Evolutionary conservation across 1,140 invertebrate genomes (phyloP).

Genomic region (Cryptotermes secundus): DNA sequence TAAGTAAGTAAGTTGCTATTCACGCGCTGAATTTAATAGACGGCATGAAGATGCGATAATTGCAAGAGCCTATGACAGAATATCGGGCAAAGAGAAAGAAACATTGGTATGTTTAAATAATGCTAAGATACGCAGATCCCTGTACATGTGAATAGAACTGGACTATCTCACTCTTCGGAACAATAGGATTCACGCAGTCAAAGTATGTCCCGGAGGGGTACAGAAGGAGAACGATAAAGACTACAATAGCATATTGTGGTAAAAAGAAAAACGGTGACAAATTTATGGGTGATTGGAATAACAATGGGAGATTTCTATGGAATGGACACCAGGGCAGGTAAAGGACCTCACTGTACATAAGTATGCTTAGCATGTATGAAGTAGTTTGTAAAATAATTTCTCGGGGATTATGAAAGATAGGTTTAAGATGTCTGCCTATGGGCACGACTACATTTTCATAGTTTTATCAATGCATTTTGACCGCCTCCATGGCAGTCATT

Average conservation of each 20-base stretch:
- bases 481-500: no score
- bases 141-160: neutral
- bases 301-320: neutral
- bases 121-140: neutral
- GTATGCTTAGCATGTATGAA: neutral
- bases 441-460: no score
- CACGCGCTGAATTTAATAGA: no score
- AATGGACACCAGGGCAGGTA: neutral
- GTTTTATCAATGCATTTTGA: no score
- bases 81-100: neutral
- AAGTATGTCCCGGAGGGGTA: neutral
- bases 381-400: neutral
- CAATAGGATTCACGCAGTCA: neutral
- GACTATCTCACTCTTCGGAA: neutral
- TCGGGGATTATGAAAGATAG: neutral
- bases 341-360: neutral
- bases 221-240: neutral
- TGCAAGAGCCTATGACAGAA: neutral
- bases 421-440: neutral
- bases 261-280: neutral
- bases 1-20: no score
- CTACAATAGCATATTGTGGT: neutral
- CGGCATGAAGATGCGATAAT: neutral
- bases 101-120: neutral
- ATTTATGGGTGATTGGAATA: neutral